Evolutionary conservation across 2,113 vertebrate genomes (phyloP), one percentile per base, ranked within the genome.

Genomic region (Jacana jacana): DNA sequence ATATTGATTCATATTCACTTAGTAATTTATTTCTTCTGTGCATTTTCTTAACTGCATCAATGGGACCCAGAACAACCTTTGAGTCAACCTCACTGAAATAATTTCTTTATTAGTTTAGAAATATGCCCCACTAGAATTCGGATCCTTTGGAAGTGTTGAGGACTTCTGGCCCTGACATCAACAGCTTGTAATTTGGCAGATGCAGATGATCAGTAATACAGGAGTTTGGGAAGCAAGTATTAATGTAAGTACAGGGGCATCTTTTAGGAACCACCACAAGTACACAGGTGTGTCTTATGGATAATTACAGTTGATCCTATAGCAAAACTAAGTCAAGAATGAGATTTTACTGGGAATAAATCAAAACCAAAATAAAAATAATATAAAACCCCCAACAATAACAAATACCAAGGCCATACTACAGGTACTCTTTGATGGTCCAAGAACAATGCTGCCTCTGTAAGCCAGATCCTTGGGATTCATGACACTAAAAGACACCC

Each of bases 1-100:
- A 64, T 91, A 89, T 82, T 72, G 57, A 52, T 81, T 76, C 87
- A 71, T 93, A 79, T 39, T 91, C 81, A 87, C 52, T 63, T 76
- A 51, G 46, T 30, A 24, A 65, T 84, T 84, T 75, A 72, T 93
- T 95, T 94, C 70, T 93, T 58, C 65, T 55, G 65, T 42, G 73
- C 19, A 27, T 89, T 89, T 46, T 71, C 46, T 60, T 70, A 91
- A 95, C 14, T 40, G 46, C 60, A 84, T 71, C 51, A 58, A 0
- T 19, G 37, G 20, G 42, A 39, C 25, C 24, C 37, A 88, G 10
- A 86, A 48, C 24, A 31, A 72, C 22, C 60, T 86, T 58, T 66
- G 72, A 81, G 63, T 77, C 72, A 66, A 49, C 51, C 70, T 57
- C 40, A 54, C n/a, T 58, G 55, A 84, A 86, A 77, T 31, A 44